phyloP scores from a whole-genome alignment of 2,888 invertebrate genomes.

The Chymomyza caudatula region DNA sequence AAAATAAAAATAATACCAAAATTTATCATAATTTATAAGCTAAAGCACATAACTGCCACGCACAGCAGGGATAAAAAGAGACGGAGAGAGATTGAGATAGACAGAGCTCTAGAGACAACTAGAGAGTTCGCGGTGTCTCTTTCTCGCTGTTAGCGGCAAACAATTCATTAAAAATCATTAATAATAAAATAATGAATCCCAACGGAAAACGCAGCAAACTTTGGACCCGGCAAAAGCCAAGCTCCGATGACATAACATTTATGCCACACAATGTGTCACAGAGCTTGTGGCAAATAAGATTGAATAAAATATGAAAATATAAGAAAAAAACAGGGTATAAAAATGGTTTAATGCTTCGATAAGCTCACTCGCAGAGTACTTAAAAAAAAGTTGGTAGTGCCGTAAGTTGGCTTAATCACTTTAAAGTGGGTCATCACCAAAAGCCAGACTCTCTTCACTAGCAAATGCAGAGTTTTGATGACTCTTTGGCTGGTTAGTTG shows the following conservation, averaged over 20 bases:
- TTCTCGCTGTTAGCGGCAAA: background rate
- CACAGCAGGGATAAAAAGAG: background rate
- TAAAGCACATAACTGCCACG: background rate
- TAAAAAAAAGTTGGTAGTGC: background rate
- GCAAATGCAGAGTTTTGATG: background rate
- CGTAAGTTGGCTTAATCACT: background rate
- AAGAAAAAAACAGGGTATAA: no score
- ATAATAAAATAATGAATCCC: conserved; percentile 39
- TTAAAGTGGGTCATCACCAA: background rate
- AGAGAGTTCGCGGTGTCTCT: background rate
- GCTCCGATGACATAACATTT: background rate
- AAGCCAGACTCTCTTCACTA: no score
- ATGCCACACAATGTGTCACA: background rate
- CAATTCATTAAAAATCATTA: conserved; percentile 45
- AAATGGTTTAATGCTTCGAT: background rate
- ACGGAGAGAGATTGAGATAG: background rate
- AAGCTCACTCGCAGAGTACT: background rate
- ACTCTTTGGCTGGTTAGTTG: background rate
- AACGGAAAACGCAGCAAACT: conserved; percentile 18
- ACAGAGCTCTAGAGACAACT: background rate
- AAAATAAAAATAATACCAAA: conserved; percentile 10
- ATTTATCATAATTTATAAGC: conserved; percentile 57
- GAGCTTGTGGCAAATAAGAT: no score
- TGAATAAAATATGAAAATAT: no score
- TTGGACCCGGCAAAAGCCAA: background rate